Evolutionary conservation across 2,113 vertebrate species (phyloP), one percentile per base, ranked within the genome.

Genomic region (Crocuta crocuta): DNA sequence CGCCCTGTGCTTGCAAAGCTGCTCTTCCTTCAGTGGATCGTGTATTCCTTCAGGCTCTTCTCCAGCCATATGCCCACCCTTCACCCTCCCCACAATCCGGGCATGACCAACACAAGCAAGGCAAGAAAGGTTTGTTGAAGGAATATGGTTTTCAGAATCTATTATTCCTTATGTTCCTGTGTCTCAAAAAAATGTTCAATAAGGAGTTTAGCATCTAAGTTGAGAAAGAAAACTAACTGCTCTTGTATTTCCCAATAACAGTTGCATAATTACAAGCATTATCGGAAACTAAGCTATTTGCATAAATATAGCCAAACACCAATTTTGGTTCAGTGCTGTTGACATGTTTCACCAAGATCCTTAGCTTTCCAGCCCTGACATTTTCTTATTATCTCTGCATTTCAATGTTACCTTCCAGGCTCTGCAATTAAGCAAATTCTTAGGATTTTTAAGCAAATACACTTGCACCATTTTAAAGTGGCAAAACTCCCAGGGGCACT

Each of bases 371-470:
- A 95, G 68, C 74, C 63, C 70, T 94, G 35, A 68, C 53, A 71
- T 97, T 97, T 97, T 97, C 74, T 96, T 96, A 95, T 96, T 98
- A 97, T 98, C 98, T 97, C 97, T 96, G 97, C 95, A 81, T 96
- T 98, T 98, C 98, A 97, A 66, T 84, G 84, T 84, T 96, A 95
- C 96, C 97, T 97, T 96, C 83, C 8, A 97, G 97, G 96, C 97
- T 98, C 87, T 91, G 83, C 86, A 98, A 98, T 98, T 98, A 98
- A 97, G 83, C 74, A 94, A 90, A 96, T 97, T 97, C 83, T 96
- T 80, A 0, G 94, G 96, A 97, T 97, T 98, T 98, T 98, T 97
- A 98, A 96, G 97, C 93, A 97, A 98, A 97, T 98, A 98, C 73
- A 97, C 96, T 93, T 97, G 93, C 86, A 97, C 94, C 88, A 97